Base-by-base conservation (phyloP, 2,888 invertebrate genomes). In the Physocephala rufipes region DNA sequence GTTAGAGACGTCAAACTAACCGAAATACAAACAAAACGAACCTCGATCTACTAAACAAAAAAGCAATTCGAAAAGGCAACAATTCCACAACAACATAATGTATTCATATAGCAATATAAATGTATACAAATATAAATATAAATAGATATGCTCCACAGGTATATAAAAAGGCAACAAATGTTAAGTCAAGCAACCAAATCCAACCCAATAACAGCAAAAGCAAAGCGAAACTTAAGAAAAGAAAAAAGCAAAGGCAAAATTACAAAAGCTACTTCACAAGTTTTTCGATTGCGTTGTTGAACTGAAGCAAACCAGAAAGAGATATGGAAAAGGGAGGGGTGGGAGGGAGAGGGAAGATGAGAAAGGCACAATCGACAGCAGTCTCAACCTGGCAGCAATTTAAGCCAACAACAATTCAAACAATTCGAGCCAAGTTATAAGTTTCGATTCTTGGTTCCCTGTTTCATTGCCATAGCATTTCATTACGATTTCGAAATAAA, bases 71-170 rank as follows among this genome's bases (percentile, higher is more conserved):
- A 19, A 43, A 62, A 30, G 51, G 30, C 51, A 28, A 47, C 47
- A 64, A 64, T 47, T 47, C n/a, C n/a, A 63, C 64, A 64, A 45
- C 64, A 63, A 61, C 61, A 30, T 26, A 61, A 28, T 12, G 2
- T 21, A 7, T 19, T 53, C 3, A 24, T 2, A 53, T 13, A 7
- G 9, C 9, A 36, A 36, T 36, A 36, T 36, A 9, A 7, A 36
- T 36, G 9, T 36, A 36, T 36, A 36, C 36, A 36, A 9, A 36
- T 36, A 36, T 36, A 36, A 4, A 36, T 36, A 36, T 7, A 2
- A 21, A 5, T 53, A 19, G 4, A 12, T n/a, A 24, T 53, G 19
- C 21, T 21, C 1, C 16, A 24, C 12, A 36, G 9, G 9, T 36
- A 36, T 36, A 36, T 36, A 36, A 7, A 36, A 7, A n/a, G 15